phyloP scores from a whole-genome alignment of 2,113 vertebrate genomes.

The Acanthisitta chloris region DNA sequence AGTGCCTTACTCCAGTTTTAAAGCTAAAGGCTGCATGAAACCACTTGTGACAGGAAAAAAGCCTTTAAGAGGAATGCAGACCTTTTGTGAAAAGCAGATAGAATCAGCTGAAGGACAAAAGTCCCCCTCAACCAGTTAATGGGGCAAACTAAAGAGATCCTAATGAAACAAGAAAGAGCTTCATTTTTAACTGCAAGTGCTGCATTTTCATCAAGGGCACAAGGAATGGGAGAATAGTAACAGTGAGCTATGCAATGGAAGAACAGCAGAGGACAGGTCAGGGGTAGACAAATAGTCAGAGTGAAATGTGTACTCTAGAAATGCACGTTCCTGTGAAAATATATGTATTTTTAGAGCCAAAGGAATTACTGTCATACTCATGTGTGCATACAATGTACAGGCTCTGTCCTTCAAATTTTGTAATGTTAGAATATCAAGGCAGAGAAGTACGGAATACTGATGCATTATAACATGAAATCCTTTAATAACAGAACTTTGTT shows the following conservation, averaged over 20 bases:
- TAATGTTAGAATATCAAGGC: neutral
- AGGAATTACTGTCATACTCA: neutral
- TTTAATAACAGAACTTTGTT: neutral
- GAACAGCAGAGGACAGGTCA: neutral
- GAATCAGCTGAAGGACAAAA: neutral
- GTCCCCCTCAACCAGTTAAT: neutral
- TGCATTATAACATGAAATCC: neutral
- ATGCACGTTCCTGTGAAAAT: neutral
- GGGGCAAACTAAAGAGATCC: neutral
- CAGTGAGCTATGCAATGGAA: neutral
- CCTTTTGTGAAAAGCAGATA: neutral
- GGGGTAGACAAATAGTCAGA: neutral
- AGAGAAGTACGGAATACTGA: neutral
- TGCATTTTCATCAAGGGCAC: neutral
- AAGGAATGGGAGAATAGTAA: neutral
- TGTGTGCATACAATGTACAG: neutral
- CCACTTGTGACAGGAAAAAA: neutral
- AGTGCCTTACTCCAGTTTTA: neutral
- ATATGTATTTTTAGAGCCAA: neutral
- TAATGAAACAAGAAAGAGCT: neutral
- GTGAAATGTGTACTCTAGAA: neutral
- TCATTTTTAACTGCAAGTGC: neutral
- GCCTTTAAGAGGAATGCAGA: neutral
- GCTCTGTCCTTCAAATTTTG: neutral
- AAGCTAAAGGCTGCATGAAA: neutral